Conservation (phyloP, 1,140 invertebrate genomes). For the Magallana angulata region DNA sequence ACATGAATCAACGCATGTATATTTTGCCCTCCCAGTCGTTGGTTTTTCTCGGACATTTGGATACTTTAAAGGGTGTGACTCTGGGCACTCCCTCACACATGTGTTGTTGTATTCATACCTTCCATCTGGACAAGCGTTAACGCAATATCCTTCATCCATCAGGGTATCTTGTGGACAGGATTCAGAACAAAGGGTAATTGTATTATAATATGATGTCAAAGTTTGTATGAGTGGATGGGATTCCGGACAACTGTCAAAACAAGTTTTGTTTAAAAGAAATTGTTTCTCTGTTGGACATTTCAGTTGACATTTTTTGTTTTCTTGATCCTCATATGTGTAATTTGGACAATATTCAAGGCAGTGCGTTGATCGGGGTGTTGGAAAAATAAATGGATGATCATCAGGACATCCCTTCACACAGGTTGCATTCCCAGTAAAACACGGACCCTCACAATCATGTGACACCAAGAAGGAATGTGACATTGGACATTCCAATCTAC, state of each 20-base stretch:
- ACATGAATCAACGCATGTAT: not conserved
- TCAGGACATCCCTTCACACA: not conserved
- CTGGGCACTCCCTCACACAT: not conserved
- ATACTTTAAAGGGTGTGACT: not conserved
- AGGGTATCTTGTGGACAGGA: not conserved
- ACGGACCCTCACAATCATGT: not conserved
- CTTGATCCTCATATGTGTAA: not conserved
- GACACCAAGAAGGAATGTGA: not conserved
- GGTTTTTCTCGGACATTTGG: not conserved
- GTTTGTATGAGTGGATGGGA: not conserved
- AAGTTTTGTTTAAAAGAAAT: not conserved
- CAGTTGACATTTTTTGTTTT: not conserved
- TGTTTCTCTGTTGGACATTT: not conserved
- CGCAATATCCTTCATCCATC: not conserved
- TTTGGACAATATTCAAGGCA: not conserved
- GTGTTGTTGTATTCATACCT: slow-evolving; percentile 31
- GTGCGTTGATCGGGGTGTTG: not conserved
- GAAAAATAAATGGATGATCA: not conserved
- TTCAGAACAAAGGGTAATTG: not conserved
- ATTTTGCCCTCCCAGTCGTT: not conserved
- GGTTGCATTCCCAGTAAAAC: not conserved
- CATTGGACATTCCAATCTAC: not conserved
- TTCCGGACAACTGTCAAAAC: not conserved
- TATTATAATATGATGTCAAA: not conserved
- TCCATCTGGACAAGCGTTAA: slow-evolving; percentile 21